Conservation (phyloP, 2,113 vertebrate species). For the Rhipidura dahli region DNA sequence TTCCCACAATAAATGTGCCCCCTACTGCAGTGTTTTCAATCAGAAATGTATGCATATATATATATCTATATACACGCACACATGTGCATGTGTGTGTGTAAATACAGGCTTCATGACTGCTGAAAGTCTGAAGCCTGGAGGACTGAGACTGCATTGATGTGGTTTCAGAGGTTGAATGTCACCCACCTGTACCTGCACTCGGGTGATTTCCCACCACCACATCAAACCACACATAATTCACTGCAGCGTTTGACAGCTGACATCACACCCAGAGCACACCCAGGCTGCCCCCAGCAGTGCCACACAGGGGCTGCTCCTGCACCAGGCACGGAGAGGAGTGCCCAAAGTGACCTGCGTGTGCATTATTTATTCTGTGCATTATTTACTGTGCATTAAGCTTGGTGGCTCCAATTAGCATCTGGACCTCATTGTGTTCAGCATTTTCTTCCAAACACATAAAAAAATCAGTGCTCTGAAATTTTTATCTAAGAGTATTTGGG, state of each 20-base stretch:
- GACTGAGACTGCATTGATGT: neutral
- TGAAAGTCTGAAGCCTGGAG: neutral
- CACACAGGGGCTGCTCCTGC: neutral
- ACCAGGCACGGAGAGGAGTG: rapidly evolving
- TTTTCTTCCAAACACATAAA: neutral
- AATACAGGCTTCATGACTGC: neutral
- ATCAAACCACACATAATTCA: neutral
- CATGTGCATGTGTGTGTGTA: rapidly evolving
- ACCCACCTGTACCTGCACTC: neutral
- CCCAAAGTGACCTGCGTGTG: neutral
- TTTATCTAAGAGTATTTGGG: neutral
- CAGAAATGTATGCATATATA: neutral
- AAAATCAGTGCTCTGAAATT: neutral
- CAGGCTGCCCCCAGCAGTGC: neutral
- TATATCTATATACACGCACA: rapidly evolving
- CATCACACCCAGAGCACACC: neutral
- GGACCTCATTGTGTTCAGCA: neutral
- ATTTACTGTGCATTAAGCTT: neutral
- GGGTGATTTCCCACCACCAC: rapidly evolving
- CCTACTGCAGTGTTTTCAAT: neutral
- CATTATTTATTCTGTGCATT: neutral
- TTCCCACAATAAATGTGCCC: neutral
- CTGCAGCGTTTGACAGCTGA: neutral
- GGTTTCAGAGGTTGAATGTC: neutral
- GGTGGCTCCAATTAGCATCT: neutral